These are phyloP conservation scores for Chelonoidis abingdonii DNA, from an alignment of 2,113 vertebrate species.

Conservation along the genomic window DNA sequence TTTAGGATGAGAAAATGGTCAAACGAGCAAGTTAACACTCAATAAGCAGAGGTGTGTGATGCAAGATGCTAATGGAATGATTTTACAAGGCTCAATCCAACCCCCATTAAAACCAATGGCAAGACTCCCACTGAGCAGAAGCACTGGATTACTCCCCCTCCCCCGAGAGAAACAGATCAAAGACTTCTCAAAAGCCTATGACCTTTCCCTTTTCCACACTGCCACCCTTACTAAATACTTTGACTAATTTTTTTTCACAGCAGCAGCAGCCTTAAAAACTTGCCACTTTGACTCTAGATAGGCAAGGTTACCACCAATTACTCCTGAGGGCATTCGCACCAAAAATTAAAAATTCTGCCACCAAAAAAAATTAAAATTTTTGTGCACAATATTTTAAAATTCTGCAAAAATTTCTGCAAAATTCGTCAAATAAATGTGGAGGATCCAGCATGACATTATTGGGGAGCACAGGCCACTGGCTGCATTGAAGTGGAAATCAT, in stretches of 20 bases:
- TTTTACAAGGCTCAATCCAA: background rate
- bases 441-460: too few species aligned
- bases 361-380: too few species aligned
- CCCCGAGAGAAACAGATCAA: background rate
- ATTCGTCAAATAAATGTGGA: too few species aligned
- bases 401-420: too few species aligned
- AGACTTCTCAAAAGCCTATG: background rate
- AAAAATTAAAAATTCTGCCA: too few species aligned
- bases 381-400: too few species aligned
- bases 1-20: background rate
- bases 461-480: too few species aligned
- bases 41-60: background rate
- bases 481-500: too few species aligned
- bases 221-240: background rate
- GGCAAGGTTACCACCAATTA: background rate
- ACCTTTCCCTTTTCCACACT: background rate
- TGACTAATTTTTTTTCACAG: background rate
- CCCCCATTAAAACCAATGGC: background rate
- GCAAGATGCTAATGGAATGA: accelerated
- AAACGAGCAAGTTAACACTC: background rate
- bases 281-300: background rate
- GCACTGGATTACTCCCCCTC: background rate
- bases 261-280: background rate
- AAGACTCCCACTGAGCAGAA: background rate
- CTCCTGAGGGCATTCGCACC: too few species aligned